Conservation (phyloP, 2,888 invertebrate genomes). For the Muscina levida region DNA sequence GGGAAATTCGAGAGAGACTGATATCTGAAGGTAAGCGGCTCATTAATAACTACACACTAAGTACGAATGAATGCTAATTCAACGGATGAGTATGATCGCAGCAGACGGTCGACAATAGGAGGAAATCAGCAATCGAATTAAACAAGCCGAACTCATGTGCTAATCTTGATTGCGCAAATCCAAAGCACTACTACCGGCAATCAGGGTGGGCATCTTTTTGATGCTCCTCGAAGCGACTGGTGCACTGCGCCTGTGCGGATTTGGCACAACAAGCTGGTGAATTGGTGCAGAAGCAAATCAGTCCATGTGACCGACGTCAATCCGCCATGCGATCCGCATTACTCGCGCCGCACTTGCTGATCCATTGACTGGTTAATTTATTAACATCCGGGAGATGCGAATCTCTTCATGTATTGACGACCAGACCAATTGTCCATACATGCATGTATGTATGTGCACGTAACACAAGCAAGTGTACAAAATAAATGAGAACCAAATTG, state of each 20-base stretch:
- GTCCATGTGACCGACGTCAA: constrained; percentile 26
- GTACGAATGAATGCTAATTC: constrained; percentile 29
- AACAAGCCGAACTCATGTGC: constrained; percentile 40
- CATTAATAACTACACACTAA: constrained; percentile 40
- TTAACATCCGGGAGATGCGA: constrained; percentile 76
- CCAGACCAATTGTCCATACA: not conserved
- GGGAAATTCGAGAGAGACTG: constrained; percentile 98
- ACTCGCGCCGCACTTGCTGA: constrained; percentile 62
- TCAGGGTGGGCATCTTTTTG: constrained; percentile 52
- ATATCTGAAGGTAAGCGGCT: constrained; percentile 92
- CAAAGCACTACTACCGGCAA: constrained; percentile 38
- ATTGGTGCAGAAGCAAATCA: constrained; percentile 23
- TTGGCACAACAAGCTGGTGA: not conserved
- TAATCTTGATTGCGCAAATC: constrained; percentile 52
- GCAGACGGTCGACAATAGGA: constrained; percentile 46
- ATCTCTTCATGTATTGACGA: too few species aligned
- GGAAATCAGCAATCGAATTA: constrained; percentile 51
- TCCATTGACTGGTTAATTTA: constrained; percentile 79
- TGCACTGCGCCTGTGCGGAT: not conserved
- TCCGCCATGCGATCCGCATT: constrained; percentile 9
- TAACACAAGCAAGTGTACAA: too few species aligned
- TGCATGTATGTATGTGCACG: too few species aligned
- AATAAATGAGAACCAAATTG: too few species aligned
- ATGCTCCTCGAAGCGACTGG: constrained; percentile 28
- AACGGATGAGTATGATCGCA: not conserved